Evolutionary conservation across 2,113 vertebrate genomes (phyloP).

Genomic region (Leuciscus idus): DNA sequence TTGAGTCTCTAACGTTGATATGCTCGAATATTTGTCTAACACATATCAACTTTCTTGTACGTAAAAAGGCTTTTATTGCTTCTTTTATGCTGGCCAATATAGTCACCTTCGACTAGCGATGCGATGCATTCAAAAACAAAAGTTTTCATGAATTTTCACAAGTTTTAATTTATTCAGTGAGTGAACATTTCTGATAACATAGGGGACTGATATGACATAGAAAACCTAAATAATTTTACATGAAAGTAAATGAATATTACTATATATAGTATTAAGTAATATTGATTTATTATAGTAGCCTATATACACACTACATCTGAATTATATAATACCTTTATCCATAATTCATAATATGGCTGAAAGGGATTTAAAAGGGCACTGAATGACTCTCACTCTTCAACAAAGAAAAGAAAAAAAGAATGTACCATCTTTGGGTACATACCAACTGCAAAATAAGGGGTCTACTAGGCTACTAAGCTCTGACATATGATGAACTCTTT

Average conservation of each 20-base stretch:
- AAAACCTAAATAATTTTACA: no score
- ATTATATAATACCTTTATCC: no score
- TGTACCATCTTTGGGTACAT: background rate
- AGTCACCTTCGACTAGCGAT: background rate
- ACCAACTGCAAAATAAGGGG: background rate
- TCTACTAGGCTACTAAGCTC: background rate
- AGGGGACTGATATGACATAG: no score
- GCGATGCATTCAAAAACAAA: no score
- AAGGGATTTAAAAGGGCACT: background rate
- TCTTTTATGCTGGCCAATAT: background rate
- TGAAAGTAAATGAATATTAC: no score
- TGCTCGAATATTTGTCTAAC: background rate
- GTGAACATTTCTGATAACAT: background rate
- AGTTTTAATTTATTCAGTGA: background rate
- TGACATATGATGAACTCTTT: conserved; percentile 36
- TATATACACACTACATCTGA: no score
- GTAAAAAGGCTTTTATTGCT: background rate
- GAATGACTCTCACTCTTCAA: conserved; percentile 1
- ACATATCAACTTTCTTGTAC: background rate
- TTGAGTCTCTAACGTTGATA: background rate
- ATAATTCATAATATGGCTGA: background rate
- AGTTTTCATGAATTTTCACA: no score
- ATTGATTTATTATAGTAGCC: no score
- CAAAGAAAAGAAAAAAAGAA: background rate
- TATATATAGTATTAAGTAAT: no score